Evolutionary conservation across 2,888 invertebrate genomes (phyloP).

Genomic region (Rhingia campestris): DNA sequence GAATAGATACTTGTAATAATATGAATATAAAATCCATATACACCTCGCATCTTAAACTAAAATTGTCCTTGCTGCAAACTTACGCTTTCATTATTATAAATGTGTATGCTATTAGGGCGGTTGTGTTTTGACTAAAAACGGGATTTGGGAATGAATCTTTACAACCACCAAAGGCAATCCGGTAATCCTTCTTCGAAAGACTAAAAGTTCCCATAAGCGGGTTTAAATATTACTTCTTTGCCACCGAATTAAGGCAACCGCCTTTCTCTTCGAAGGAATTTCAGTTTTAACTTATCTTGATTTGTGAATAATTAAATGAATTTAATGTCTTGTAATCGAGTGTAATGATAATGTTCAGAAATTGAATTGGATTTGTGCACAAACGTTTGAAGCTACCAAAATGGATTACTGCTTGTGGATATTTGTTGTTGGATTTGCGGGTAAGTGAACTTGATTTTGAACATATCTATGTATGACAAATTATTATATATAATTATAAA

Average conservation of each 20-base stretch:
- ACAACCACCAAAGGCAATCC: slow-evolving; percentile 11
- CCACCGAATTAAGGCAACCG: slow-evolving; percentile 14
- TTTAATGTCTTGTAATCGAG: slow-evolving; percentile 67
- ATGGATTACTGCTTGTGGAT: slow-evolving; percentile 71
- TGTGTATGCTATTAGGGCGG: slow-evolving; percentile 28
- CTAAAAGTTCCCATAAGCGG: slow-evolving; percentile 38
- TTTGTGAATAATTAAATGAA: slow-evolving; percentile 71
- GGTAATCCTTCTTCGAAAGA: slow-evolving; percentile 32
- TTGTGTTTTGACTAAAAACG: slow-evolving; percentile 44
- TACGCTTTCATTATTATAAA: neutral
- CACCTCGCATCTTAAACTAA: too few species aligned
- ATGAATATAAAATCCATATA: too few species aligned
- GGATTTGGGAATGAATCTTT: slow-evolving; percentile 22
- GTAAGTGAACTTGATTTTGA: slow-evolving; percentile 44
- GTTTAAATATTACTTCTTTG: slow-evolving; percentile 34
- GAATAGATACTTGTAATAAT: too few species aligned
- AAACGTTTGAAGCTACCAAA: slow-evolving; percentile 35
- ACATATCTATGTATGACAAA: neutral
- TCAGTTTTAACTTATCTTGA: slow-evolving; percentile 51
- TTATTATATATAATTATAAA: too few species aligned
- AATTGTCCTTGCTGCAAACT: too few species aligned
- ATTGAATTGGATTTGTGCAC: slow-evolving; percentile 67
- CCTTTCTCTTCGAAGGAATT: slow-evolving; percentile 15
- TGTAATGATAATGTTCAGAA: slow-evolving; percentile 54
- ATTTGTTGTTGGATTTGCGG: slow-evolving; percentile 57